phyloP scores from a whole-genome alignment of 2,797 vertebrate species.

The Phrynocephalus vlangalii region DNA sequence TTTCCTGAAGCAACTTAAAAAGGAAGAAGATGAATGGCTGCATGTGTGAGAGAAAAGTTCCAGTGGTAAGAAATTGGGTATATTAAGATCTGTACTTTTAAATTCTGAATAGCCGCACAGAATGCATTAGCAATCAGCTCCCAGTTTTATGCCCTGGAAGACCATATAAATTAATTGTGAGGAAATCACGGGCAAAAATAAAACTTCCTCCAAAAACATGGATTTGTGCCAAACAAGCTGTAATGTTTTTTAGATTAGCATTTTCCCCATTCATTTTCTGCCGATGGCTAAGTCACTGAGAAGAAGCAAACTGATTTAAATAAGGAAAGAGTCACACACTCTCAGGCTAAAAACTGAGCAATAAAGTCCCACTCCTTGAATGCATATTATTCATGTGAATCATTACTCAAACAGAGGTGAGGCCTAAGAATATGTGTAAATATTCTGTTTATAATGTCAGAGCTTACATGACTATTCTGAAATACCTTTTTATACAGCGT shows the following conservation, averaged over 20 bases:
- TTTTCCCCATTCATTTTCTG: slow-evolving; percentile 60
- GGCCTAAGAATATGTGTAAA: slow-evolving; percentile 59
- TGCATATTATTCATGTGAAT: slow-evolving; percentile 64
- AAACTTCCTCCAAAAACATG: slow-evolving; percentile 55
- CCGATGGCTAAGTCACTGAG: slow-evolving; percentile 32
- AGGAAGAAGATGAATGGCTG: slow-evolving; percentile 70
- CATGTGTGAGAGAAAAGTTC: slow-evolving; percentile 62
- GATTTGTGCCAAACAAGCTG: slow-evolving; percentile 54
- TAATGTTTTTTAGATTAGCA: slow-evolving; percentile 55
- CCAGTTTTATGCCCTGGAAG: slow-evolving; percentile 57
- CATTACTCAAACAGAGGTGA: slow-evolving; percentile 66
- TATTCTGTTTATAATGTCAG: slow-evolving; percentile 68
- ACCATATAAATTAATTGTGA: slow-evolving; percentile 67
- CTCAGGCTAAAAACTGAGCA: slow-evolving; percentile 62
- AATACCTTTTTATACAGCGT: slow-evolving; percentile 48
- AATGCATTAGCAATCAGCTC: slow-evolving; percentile 70
- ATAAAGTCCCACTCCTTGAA: slow-evolving; percentile 59
- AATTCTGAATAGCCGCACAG: slow-evolving; percentile 66
- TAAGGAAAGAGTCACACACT: slow-evolving; percentile 59
- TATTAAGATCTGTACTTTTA: slow-evolving; percentile 70
- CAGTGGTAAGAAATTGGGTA: slow-evolving; percentile 58
- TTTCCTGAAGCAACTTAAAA: slow-evolving; percentile 69
- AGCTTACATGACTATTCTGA: slow-evolving; percentile 51
- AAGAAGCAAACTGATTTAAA: slow-evolving; percentile 63
- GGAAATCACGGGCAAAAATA: slow-evolving; percentile 62